These are phyloP conservation scores for Megalonaias nervosa DNA, from an alignment of 1,140 invertebrate species.

Conservation along the genomic window DNA sequence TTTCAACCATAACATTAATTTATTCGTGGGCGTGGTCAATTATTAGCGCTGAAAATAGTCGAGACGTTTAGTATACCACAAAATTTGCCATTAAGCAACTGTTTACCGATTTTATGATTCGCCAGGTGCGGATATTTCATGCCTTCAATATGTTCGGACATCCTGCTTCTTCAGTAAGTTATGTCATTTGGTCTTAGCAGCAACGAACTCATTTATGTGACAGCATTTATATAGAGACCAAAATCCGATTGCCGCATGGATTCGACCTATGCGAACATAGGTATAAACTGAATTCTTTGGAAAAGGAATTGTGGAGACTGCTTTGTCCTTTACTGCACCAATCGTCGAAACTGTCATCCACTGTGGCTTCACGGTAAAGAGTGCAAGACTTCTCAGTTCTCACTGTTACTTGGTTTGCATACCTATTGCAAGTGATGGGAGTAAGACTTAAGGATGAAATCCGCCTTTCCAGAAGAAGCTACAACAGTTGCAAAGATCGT, in stretches of 20 bases:
- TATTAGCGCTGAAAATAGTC: neutral
- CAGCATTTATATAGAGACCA: neutral
- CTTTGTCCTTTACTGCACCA: neutral
- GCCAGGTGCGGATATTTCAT: constrained; percentile 21
- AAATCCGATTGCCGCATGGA: neutral
- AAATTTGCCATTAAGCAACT: constrained; percentile 44
- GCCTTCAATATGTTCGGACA: constrained; percentile 50
- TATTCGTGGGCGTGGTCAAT: neutral
- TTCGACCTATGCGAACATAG: constrained; percentile 1
- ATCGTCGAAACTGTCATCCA: no score
- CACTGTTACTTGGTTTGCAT: no score
- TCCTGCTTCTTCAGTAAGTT: constrained; percentile 48
- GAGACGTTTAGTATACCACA: neutral
- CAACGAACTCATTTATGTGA: constrained; percentile 40
- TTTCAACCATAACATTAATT: neutral
- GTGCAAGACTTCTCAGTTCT: no score
- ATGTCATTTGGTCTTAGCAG: constrained; percentile 52
- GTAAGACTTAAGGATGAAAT: no score
- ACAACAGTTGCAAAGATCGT: no score
- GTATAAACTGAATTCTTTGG: neutral
- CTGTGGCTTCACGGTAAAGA: no score
- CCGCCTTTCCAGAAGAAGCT: no score
- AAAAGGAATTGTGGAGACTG: constrained; percentile 4
- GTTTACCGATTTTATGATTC: constrained; percentile 23
- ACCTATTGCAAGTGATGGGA: no score